Evolutionary conservation across 1,140 invertebrate species (phyloP).

Genomic region (Oedothorax gibbosus): DNA sequence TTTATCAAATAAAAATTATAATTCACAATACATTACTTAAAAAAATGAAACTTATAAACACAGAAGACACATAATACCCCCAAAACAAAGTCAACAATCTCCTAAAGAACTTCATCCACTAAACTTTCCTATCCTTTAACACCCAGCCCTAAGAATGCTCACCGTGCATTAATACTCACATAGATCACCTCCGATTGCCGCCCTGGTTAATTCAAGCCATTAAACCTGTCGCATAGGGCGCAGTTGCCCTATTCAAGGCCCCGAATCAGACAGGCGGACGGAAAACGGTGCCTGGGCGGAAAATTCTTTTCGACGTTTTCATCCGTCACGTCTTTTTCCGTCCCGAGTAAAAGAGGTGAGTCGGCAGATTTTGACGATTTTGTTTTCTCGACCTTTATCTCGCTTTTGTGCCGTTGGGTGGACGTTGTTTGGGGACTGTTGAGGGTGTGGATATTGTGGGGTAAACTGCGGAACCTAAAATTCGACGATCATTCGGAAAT

Average conservation of each 20-base stretch:
- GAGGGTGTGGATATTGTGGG: not conserved
- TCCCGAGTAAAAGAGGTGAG: conserved; percentile 38
- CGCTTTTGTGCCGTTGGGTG: not conserved
- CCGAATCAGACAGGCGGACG: conserved; percentile 49
- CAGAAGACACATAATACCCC: no score
- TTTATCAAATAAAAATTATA: no score
- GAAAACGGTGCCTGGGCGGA: conserved; percentile 28
- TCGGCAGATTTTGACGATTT: conserved; percentile 55
- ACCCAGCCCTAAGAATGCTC: not conserved
- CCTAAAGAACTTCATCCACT: no score
- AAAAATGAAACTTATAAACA: no score
- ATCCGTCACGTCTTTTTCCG: conserved; percentile 42
- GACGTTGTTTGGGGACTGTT: not conserved
- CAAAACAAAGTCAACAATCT: no score
- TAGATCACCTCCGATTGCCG: conserved; percentile 24
- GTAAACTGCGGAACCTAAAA: no score
- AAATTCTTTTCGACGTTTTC: conserved; percentile 54
- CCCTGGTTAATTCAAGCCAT: conserved; percentile 40
- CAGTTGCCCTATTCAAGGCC: not conserved
- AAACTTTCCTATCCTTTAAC: not conserved
- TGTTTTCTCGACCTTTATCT: conserved; percentile 30
- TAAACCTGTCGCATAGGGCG: conserved; percentile 4
- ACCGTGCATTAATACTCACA: conserved; percentile 23
- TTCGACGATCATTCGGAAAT: no score
- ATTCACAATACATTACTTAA: no score